Percentiles rank a stretch among this genome's conserved stretches.
Conservation (phyloP, 2,888 invertebrate genomes). For the Metellina segmentata region DNA sequence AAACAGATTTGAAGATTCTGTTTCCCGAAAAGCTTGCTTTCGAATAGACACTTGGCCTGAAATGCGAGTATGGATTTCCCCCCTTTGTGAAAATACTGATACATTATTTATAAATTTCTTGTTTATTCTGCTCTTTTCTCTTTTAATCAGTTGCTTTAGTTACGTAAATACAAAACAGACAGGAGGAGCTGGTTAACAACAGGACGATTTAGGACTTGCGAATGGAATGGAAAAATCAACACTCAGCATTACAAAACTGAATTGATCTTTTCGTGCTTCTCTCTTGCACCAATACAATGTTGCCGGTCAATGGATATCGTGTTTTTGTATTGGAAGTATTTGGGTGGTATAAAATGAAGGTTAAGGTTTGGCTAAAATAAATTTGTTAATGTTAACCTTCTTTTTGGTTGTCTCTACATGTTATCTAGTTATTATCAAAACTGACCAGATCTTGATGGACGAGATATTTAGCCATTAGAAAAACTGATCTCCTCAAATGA, state of each 20-base stretch:
- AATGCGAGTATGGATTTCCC: not conserved
- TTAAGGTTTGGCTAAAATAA: too few species aligned
- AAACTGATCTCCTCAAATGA: too few species aligned
- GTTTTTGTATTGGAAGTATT: too few species aligned
- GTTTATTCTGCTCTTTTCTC: not conserved
- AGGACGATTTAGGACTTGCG: not conserved
- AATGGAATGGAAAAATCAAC: not conserved
- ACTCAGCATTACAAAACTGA: not conserved
- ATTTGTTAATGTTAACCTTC: too few species aligned
- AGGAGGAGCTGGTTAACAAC: not conserved
- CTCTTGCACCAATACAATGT: not conserved
- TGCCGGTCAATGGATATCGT: not conserved
- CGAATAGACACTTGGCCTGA: not conserved
- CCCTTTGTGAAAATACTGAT: conserved; percentile 17
- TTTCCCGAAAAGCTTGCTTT: not conserved
- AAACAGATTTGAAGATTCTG: conserved; percentile 5
- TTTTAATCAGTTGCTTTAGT: conserved; percentile 54
- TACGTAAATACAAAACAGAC: conserved; percentile 34
- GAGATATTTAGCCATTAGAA: too few species aligned
- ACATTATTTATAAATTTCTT: conserved; percentile 20
- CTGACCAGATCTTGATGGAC: too few species aligned
- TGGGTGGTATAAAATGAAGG: too few species aligned
- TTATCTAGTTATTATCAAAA: too few species aligned
- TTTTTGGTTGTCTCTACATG: too few species aligned
- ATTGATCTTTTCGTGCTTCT: not conserved